phyloP scores from a whole-genome alignment of 1,140 invertebrate species.

The Aphelenchoides fujianensis region DNA sequence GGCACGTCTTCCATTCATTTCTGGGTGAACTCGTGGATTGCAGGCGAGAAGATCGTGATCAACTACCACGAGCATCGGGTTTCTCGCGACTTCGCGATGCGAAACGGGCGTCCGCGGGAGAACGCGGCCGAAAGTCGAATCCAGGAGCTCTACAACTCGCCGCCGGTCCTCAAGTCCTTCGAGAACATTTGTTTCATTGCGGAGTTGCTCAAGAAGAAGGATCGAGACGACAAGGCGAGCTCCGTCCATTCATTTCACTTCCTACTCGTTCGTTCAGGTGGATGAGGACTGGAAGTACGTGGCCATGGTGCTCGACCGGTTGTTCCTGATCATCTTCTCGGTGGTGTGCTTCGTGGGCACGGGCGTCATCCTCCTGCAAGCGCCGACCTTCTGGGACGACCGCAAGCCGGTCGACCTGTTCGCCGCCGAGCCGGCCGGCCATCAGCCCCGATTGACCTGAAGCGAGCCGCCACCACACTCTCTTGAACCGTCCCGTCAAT shows the following conservation, averaged over 20 bases:
- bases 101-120: conserved; percentile 20
- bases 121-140: conserved; percentile 34
- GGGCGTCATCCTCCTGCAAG: conserved; percentile 81
- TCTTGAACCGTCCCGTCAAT: neutral
- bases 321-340: conserved; percentile 96
- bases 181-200: conserved; percentile 62
- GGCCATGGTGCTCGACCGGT: conserved; percentile 91
- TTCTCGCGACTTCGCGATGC: conserved; percentile 37
- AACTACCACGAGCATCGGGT: conserved; percentile 55
- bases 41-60: conserved; percentile 43
- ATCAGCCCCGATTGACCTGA: conserved; percentile 10
- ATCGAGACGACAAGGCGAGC: conserved; percentile 57
- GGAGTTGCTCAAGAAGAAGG: conserved; percentile 60
- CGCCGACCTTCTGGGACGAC: conserved; percentile 90
- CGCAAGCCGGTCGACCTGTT: conserved; percentile 53
- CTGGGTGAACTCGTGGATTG: conserved; percentile 12
- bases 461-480: neutral
- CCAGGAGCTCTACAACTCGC: conserved; percentile 57
- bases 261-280: conserved; percentile 44
- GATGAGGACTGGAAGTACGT: conserved; percentile 93
- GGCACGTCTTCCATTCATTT: conserved; percentile 16
- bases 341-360: conserved; percentile 73
- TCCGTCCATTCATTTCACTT: conserved; percentile 19
- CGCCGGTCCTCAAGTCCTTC: conserved; percentile 59
- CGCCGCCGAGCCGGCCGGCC: neutral